Evolutionary conservation across 2,888 invertebrate species (phyloP), one percentile per base, ranked within the genome.

Genomic region (Zeuzera pyrina): DNA sequence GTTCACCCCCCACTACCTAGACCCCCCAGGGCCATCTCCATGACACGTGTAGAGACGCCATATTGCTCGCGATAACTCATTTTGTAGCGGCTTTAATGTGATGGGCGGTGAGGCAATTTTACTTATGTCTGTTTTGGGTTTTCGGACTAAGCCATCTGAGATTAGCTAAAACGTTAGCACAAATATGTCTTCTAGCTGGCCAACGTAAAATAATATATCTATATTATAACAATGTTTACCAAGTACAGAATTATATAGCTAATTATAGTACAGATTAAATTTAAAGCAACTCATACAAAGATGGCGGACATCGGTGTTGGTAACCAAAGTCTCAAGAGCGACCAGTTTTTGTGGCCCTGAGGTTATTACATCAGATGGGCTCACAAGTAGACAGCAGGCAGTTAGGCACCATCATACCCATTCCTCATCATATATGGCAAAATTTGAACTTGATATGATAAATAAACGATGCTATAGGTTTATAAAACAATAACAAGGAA

Each of bases 301-400:
- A 47, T 45, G 47, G 43, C 44, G 41, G 42, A 39, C 38, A 12
- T 5, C 5, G 13, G n/a, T n/a, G 11, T 49, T 55, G 44, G 58
- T 54, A 59, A 64, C 60, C 43, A 49, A 52, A 53, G 40, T 49
- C 43, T 65, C 68, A 66, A 67, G 68, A 62, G 61, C 58, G 66
- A 66, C 71, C 54, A 69, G 68, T 71, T 72, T 71, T 22, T 71
- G 70, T 54, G 52, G 50, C 35, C 35, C 36, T 41, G 27, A 41
- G 47, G 45, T 45, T 47, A 60, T 63, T 67, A 67, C 62, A 65
- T 66, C 63, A 65, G 57, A 6, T 55, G 25, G 49, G 49, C n/a
- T n/a, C n/a, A n/a, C 56, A 31, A 36, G 25, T 12, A 42, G 40
- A 42, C 38, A 41, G 44, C 36, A 43, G 13, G 13, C 19, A 10